Percentiles rank a stretch among this genome's conserved stretches.
phyloP scores from a whole-genome alignment of 2,113 vertebrate genomes.

The Datnioides undecimradiatus region DNA sequence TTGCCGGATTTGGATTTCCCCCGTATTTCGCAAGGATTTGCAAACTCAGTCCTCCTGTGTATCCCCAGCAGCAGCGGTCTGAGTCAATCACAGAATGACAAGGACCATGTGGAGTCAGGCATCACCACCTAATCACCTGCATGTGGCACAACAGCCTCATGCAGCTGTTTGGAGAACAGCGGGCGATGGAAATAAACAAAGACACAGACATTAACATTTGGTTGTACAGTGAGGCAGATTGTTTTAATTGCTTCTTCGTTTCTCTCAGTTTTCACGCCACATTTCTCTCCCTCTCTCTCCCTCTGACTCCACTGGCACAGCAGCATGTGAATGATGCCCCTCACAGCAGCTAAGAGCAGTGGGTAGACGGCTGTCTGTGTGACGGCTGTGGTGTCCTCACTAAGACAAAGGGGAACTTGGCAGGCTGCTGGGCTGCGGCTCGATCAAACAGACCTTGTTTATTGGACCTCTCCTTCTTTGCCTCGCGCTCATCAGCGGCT shows the following conservation, averaged over 20 bases:
- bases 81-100: constrained; percentile 60
- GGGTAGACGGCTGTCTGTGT: constrained; percentile 76
- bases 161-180: constrained; percentile 53
- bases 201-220: constrained; percentile 34
- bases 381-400: constrained; percentile 76
- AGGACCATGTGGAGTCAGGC: constrained; percentile 64
- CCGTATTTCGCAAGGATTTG: constrained; percentile 58
- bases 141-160: constrained; percentile 54
- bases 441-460: constrained; percentile 81
- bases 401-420: constrained; percentile 83
- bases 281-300: neutral
- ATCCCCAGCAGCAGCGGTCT: constrained; percentile 49
- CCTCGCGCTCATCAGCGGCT: constrained; percentile 65
- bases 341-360: constrained; percentile 70
- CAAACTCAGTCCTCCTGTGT: constrained; percentile 42
- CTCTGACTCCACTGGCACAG: constrained; percentile 58
- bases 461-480: constrained; percentile 77
- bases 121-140: constrained; percentile 61
- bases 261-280: constrained; percentile 10
- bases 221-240: constrained; percentile 30
- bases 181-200: constrained; percentile 44
- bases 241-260: neutral
- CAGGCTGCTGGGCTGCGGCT: constrained; percentile 73
- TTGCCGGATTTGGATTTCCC: constrained; percentile 60
- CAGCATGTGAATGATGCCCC: constrained; percentile 73